These are phyloP conservation scores for Pollimyrus isidori DNA, from an alignment of 2,113 vertebrate species.

Conservation along the genomic window DNA sequence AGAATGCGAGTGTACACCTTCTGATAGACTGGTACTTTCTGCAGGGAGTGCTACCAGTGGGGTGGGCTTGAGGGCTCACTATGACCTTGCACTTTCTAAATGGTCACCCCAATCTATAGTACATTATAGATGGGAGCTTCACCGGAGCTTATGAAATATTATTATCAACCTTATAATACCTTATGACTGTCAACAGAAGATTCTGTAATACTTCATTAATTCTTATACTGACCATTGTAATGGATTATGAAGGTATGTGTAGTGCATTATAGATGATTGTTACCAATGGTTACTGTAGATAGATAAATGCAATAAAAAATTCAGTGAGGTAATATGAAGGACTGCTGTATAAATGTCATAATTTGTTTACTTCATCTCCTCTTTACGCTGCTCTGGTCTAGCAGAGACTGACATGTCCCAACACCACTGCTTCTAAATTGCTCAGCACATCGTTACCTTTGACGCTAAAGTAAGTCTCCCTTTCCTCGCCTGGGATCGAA, in stretches of 20 bases:
- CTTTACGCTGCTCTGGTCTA: not conserved
- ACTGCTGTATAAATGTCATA: not conserved
- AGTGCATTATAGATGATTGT: not conserved
- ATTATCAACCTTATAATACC: not conserved
- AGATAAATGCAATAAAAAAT: not conserved
- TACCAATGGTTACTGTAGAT: not conserved
- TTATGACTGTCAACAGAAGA: not conserved
- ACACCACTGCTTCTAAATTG: not conserved
- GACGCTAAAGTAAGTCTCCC: constrained; percentile 28
- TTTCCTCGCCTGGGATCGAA: constrained; percentile 27
- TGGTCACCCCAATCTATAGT: not conserved
- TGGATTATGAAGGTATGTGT: not conserved
- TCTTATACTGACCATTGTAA: not conserved
- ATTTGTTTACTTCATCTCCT: not conserved
- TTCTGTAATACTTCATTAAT: not conserved
- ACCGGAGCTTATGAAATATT: not conserved
- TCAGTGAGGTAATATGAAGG: not conserved
- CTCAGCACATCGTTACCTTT: constrained; percentile 30
- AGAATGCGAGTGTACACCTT: no score
- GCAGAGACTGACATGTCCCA: not conserved
- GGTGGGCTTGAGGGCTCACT: no score
- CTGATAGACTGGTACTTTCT: no score
- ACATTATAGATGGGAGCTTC: not conserved
- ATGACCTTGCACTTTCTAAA: no score
- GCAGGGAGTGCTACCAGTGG: no score